These are phyloP conservation scores for Brachirus orientalis DNA, from an alignment of 2,113 vertebrate species.

Conservation along the genomic window DNA sequence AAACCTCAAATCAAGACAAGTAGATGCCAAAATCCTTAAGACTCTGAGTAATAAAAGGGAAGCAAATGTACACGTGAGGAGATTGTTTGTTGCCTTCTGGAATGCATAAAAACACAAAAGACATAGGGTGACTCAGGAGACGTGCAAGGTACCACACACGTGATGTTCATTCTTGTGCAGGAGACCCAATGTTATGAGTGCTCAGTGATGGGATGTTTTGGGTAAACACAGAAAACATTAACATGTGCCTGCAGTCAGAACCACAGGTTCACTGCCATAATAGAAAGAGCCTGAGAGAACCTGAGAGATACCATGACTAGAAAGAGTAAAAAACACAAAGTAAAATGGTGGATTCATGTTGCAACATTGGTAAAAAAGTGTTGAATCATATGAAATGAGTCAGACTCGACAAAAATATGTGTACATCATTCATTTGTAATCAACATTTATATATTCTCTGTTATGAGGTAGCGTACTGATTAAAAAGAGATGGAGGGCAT, in stretches of 20 bases:
- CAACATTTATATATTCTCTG: too few relatives aligned
- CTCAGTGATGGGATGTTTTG: constrained; percentile 15
- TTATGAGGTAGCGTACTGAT: too few relatives aligned
- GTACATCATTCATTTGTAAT: too few relatives aligned
- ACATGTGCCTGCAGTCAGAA: neutral
- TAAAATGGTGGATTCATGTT: neutral
- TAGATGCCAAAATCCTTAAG: neutral
- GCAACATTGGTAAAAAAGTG: neutral
- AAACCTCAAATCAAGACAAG: constrained; percentile 11
- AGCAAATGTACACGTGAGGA: neutral
- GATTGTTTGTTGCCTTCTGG: neutral
- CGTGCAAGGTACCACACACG: neutral
- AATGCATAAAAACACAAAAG: constrained; percentile 29
- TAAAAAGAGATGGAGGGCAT: neutral
- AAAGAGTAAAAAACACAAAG: constrained; percentile 1
- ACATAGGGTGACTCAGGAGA: neutral
- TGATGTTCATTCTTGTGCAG: neutral
- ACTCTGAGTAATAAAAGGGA: constrained; percentile 1
- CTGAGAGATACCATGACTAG: too few relatives aligned
- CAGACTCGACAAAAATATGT: too few relatives aligned
- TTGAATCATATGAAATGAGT: too few relatives aligned
- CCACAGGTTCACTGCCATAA: too few relatives aligned
- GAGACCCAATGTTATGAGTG: constrained; percentile 8
- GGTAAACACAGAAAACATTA: neutral
- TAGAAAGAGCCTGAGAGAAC: too few relatives aligned